These are phyloP conservation scores for Centrocercus urophasianus DNA, from an alignment of 2,113 vertebrate genomes.

Conservation along the genomic window DNA sequence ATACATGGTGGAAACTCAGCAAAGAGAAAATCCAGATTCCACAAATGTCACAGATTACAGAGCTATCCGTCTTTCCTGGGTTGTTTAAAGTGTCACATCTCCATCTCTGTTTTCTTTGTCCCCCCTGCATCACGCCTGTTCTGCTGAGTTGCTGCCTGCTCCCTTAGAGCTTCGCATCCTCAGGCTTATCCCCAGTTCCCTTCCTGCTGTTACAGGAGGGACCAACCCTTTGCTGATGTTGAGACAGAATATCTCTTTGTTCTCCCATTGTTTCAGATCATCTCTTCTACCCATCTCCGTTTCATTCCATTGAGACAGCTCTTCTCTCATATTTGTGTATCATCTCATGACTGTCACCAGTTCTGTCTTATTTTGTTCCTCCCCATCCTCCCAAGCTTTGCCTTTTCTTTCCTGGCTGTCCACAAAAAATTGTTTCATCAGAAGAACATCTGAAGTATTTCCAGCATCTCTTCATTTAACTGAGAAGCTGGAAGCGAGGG, in stretches of 20 bases:
- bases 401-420: neutral
- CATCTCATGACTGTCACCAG: neutral
- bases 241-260: neutral
- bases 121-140: neutral
- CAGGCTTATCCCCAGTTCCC: neutral
- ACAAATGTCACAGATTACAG: neutral
- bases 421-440: neutral
- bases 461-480: neutral
- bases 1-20: neutral
- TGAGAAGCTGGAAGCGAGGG: neutral
- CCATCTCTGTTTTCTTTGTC: neutral
- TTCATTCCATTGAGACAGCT: neutral
- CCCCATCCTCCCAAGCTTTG: neutral
- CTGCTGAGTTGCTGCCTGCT: neutral
- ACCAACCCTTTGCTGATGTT: neutral
- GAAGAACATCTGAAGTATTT: neutral
- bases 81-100: neutral
- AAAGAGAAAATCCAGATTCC: neutral
- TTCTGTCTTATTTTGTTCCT: neutral
- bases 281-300: neutral
- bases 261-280: rapidly evolving
- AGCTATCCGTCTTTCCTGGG: neutral
- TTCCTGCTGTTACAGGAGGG: neutral
- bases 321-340: neutral
- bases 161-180: neutral